Conservation (phyloP, 2,113 vertebrate species). For the Aleadryas rufinucha region DNA sequence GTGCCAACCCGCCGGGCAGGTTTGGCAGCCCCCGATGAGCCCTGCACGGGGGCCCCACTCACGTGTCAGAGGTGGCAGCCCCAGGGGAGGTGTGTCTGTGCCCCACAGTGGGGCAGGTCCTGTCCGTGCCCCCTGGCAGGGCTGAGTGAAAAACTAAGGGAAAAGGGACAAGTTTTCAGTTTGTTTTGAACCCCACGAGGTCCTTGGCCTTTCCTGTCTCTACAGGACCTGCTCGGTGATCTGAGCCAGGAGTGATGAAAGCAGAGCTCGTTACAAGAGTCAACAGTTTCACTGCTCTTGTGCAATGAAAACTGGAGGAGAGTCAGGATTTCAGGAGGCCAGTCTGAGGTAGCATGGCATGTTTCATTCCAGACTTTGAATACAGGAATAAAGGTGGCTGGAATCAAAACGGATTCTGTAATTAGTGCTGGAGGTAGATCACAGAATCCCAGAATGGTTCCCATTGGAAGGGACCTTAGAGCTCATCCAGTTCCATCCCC, state of each 20-base stretch:
- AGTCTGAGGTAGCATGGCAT: not conserved
- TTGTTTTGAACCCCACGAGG: not conserved
- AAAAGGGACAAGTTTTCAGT: not conserved
- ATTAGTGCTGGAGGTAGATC: not conserved
- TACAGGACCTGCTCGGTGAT: not conserved
- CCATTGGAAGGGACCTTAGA: not conserved
- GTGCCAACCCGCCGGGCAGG: not conserved
- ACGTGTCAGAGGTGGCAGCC: not conserved
- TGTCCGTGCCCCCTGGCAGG: accelerated
- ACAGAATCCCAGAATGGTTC: not conserved
- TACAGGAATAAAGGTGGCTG: not conserved
- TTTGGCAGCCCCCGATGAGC: not conserved
- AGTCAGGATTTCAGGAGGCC: not conserved
- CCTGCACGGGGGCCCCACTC: not conserved
- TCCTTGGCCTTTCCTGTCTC: slow-evolving; percentile 18
- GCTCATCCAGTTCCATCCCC: not conserved
- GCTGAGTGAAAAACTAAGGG: not conserved
- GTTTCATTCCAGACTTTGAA: not conserved
- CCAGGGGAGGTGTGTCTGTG: not conserved
- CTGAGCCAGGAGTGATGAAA: not conserved
- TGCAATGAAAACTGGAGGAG: not conserved
- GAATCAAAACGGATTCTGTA: not conserved
- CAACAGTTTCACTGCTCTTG: slow-evolving; percentile 14
- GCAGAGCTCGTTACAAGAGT: not conserved
- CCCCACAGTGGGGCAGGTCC: accelerated